phyloP scores from a whole-genome alignment of 2,113 vertebrate species.

The Grallaria varia region DNA sequence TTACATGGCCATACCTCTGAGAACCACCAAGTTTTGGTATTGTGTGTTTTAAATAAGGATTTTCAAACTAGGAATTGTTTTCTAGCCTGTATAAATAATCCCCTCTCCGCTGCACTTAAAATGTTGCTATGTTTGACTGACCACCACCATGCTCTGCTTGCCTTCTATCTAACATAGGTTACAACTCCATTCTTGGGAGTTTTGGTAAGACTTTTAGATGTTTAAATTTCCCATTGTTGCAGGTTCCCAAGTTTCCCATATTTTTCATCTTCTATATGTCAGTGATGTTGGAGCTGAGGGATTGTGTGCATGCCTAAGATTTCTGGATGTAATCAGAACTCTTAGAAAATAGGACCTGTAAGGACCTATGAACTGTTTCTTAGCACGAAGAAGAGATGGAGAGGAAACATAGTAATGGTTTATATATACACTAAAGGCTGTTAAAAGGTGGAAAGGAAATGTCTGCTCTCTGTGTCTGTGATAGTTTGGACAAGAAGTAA shows the following conservation, averaged over 20 bases:
- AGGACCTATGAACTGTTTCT: background rate
- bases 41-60: background rate
- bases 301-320: background rate
- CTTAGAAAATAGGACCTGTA: background rate
- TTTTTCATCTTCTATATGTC: background rate
- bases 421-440: background rate
- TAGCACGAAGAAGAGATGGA: background rate
- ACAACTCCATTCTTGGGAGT: background rate
- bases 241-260: background rate
- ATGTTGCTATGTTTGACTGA: background rate
- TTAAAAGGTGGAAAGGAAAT: background rate
- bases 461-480: background rate
- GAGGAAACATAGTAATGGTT: background rate
- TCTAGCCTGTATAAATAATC: background rate
- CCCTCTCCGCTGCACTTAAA: background rate
- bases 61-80: background rate
- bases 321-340: background rate
- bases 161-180: background rate
- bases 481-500: background rate
- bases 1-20: background rate
- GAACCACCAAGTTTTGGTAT: background rate
- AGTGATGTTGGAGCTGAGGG: background rate
- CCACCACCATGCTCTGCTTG: background rate
- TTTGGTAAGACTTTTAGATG: background rate
- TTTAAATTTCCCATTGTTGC: accelerated